Base-by-base conservation (phyloP, 2,113 vertebrate genomes). In the Cyphomyrus plagiostoma region DNA sequence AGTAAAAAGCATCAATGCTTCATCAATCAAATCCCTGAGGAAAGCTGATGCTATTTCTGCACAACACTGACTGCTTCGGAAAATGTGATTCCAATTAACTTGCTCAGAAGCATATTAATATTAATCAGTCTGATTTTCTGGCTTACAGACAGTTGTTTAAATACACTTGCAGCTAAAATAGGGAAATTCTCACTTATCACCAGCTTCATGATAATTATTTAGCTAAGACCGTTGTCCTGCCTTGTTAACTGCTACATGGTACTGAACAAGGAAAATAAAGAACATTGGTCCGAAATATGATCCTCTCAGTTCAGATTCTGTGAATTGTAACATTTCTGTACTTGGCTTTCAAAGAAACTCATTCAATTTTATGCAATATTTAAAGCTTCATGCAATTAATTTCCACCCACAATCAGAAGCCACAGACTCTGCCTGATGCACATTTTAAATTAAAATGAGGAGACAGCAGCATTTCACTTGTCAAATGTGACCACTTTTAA, bases 401-500 rank as follows among this genome's bases (percentile, higher is more conserved):
- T 89, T 89, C 42, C 89, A 58, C 89, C 56, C 45, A 48, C 82
- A 84, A 84, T 84, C 46, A 86, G 74, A 70, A 49, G 45, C 58
- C 42, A 49, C 52, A 56, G n/a, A 21, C 53, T 85, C 15, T 89
- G 82, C 52, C 89, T 80, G 35, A 84, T 42, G 46, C 52, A 50
- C 45, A 52, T 90, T 88, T 88, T 52, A 90, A 58, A 88, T 82
- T 17, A 53, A 87, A 53, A 90, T 56, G 30, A 80, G 86, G 45
- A 30, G 66, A 30, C 86, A 87, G 15, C 48, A n/a, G 94, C 90
- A 93, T 95, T 92, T 91, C 92, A 53, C 46, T 93, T 93, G 94
- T 95, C 95, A 96, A 95, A 95, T 96, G 93, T 91, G 92, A 90
- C 95, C 92, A 83, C 94, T 89, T 93, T 93, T 93, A 94, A 94